Evolutionary conservation across 2,113 vertebrate genomes (phyloP), one percentile per base, ranked within the genome.

Genomic region (Indicator indicator): DNA sequence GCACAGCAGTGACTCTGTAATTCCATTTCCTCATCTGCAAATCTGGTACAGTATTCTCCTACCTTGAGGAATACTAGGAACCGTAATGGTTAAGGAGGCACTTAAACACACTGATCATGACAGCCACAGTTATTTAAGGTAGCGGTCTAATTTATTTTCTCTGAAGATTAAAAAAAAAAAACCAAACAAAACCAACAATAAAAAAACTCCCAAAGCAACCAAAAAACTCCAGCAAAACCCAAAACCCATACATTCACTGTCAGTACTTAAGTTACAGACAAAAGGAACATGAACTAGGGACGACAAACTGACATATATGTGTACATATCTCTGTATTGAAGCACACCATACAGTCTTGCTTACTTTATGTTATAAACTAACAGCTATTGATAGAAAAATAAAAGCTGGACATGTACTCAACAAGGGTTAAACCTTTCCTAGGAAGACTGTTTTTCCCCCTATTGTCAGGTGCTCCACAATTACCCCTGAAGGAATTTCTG

Each of bases 391-490:
- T 6, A 40, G 46, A 59, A 83, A 87, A 85, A 85, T 6, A 27
- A 88, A 90, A 36, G 18, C n/a, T 72, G 30, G 52, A 78, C 16
- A 42, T 33, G 24, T 36, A 54, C 19, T 70, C 72, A 76, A 76
- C 10, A 95, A 86, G 76, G 56, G 79, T 94, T 87, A 91, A 93
- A 79, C 18, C 56, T 46, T 74, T 67, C 56, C 46, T 68, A 55
- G 18, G 46, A 94, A 80, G 21, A 52, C 40, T 52, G 40, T 69
- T 89, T 84, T 84, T 78, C 19, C 18, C 59, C 46, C 60, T 80
- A 63, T 60, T 91, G 82, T 76, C 90, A 95, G 93, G 85, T 90
- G 92, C 56, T 83, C 72, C 88, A 63, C 88, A 89, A 80, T 86
- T 60, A 77, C 68, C 52, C 83, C 90, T 89, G 68, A 80, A 93